Conservation (phyloP, 2,113 vertebrate genomes). For the Rana temporaria region DNA sequence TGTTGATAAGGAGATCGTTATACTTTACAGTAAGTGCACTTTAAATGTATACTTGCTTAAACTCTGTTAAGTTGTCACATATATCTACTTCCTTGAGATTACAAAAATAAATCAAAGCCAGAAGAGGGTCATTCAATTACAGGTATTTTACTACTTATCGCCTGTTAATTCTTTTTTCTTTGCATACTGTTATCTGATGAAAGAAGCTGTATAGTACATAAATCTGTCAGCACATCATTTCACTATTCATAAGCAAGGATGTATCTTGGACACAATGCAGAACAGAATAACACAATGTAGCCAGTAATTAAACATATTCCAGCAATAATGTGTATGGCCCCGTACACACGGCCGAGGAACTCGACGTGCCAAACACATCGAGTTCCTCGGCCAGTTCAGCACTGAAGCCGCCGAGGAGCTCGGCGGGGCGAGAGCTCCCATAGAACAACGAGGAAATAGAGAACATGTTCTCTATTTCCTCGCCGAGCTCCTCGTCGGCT, state of each 20-base stretch:
- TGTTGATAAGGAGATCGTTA: too few relatives aligned
- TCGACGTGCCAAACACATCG: too few relatives aligned
- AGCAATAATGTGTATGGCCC: too few relatives aligned
- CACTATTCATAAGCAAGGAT: neutral
- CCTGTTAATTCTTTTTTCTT: neutral
- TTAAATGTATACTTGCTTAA: too few relatives aligned
- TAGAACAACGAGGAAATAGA: too few relatives aligned
- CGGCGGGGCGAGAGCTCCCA: too few relatives aligned
- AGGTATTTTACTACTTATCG: neutral
- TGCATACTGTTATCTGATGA: neutral
- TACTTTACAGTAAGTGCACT: too few relatives aligned
- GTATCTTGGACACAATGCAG: neutral
- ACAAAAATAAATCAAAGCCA: neutral
- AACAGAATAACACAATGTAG: neutral
- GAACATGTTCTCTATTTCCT: too few relatives aligned
- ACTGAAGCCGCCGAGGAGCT: too few relatives aligned
- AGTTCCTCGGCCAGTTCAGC: too few relatives aligned
- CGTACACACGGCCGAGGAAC: too few relatives aligned
- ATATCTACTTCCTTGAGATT: neutral
- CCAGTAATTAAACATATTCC: neutral
- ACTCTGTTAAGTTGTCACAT: neutral
- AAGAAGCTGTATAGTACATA: neutral
- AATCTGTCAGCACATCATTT: neutral
- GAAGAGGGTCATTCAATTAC: conserved; percentile 1
- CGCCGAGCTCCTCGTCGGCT: too few relatives aligned